A percentile compares a stretch with the other conserved stretches of the same genome.
Conservation (phyloP, 2,888 invertebrate species). For the Punctoribates punctum region DNA sequence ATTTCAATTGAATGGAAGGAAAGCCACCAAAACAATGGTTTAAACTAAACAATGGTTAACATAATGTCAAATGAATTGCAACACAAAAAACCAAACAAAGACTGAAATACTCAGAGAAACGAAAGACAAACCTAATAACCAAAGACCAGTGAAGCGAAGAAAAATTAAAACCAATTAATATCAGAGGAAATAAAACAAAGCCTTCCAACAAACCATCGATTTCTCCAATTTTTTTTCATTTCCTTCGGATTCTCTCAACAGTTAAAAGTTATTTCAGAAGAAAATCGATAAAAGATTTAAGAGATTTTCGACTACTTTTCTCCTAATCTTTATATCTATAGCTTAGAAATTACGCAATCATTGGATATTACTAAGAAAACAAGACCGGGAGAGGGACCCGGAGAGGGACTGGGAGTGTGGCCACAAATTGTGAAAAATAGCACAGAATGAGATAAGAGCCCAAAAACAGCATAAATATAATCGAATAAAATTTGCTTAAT, state of each 20-base stretch:
- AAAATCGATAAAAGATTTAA: too few species aligned
- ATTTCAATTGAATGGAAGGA: not conserved
- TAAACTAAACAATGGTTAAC: not conserved
- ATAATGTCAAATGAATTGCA: not conserved
- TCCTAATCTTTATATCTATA: too few species aligned
- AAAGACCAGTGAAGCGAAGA: not conserved
- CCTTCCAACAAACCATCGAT: not conserved
- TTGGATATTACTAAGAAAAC: too few species aligned
- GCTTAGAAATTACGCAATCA: too few species aligned
- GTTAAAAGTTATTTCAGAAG: not conserved
- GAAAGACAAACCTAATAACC: not conserved
- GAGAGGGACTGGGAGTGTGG: too few species aligned
- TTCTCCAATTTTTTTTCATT: not conserved
- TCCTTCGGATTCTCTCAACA: not conserved
- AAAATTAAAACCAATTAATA: constrained; percentile 2
- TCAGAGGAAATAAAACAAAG: not conserved
- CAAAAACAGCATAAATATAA: too few species aligned
- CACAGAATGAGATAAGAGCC: too few species aligned
- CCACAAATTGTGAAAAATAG: too few species aligned
- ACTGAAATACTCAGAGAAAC: not conserved
- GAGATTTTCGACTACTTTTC: too few species aligned
- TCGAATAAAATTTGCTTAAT: not conserved
- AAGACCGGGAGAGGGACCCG: too few species aligned
- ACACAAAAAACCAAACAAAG: not conserved
- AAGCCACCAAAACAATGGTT: not conserved